Evolutionary conservation across 2,113 vertebrate species (phyloP).

Genomic region (Panurus biarmicus): DNA sequence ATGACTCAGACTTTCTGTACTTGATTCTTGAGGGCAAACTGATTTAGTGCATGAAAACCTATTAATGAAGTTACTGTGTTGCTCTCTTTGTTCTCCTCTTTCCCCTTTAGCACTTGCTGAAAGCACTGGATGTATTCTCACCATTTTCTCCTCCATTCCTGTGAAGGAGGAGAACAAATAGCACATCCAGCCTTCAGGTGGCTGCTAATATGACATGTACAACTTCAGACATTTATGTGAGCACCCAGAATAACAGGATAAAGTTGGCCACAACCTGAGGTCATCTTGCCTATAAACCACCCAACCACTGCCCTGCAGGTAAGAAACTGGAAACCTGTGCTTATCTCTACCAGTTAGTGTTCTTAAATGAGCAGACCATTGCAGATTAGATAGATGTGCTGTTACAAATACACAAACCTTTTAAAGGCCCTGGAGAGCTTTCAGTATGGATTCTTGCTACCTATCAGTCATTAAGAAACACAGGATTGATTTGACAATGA

Average conservation of each 20-base stretch:
- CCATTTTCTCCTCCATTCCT: background rate
- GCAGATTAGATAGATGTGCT: background rate
- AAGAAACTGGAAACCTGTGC: conserved; percentile 23
- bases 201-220: conserved; percentile 4
- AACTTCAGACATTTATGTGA: conserved; percentile 4
- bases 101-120: background rate
- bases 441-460: background rate
- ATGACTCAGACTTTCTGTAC: background rate
- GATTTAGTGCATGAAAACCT: background rate
- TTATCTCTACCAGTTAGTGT: background rate
- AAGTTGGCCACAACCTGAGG: background rate
- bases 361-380: background rate
- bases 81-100: background rate
- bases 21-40: background rate
- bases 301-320: conserved; percentile 20
- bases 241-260: background rate
- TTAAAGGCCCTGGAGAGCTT: conserved; percentile 2
- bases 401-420: background rate
- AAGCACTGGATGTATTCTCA: background rate
- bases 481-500: conserved; percentile 4
- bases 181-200: background rate
- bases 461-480: background rate
- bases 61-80: background rate
- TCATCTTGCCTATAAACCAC: background rate
- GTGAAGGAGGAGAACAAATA: background rate